Evolutionary conservation across 2,113 vertebrate genomes (phyloP).

Genomic region (Elephantulus edwardii): DNA sequence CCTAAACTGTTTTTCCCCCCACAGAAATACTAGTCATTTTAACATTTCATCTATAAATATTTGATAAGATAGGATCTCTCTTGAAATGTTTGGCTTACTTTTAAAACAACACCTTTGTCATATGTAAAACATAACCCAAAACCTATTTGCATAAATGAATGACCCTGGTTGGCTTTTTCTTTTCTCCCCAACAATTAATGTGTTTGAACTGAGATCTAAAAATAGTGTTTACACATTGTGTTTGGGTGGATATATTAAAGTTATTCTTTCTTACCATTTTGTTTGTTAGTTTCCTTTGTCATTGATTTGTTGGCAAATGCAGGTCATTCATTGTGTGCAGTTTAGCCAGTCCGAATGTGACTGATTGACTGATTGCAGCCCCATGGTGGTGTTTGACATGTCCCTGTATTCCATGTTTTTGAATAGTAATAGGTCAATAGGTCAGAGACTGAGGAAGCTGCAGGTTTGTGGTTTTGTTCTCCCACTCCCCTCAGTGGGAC

Average conservation of each 20-base stretch:
- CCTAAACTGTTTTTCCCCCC: neutral
- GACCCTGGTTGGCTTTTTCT: neutral
- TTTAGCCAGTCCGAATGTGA: neutral
- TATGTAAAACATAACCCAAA: neutral
- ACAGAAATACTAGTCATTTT: neutral
- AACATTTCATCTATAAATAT: neutral
- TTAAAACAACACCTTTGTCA: neutral
- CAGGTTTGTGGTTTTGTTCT: neutral
- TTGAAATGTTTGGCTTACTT: too few species aligned
- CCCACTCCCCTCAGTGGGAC: neutral
- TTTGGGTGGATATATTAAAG: neutral
- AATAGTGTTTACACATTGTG: neutral
- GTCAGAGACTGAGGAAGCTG: neutral
- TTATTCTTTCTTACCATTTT: neutral
- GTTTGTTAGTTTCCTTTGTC: conserved; percentile 7
- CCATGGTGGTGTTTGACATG: neutral
- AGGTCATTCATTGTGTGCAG: neutral
- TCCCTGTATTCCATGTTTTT: neutral
- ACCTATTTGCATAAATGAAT: neutral
- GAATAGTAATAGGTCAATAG: neutral
- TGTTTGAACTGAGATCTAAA: neutral
- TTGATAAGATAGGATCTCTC: neutral
- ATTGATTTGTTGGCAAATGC: neutral
- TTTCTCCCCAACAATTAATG: neutral
- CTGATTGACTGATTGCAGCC: neutral